Base-by-base conservation (phyloP, 2,888 invertebrate species). In the Pandemis cinnamomeana region DNA sequence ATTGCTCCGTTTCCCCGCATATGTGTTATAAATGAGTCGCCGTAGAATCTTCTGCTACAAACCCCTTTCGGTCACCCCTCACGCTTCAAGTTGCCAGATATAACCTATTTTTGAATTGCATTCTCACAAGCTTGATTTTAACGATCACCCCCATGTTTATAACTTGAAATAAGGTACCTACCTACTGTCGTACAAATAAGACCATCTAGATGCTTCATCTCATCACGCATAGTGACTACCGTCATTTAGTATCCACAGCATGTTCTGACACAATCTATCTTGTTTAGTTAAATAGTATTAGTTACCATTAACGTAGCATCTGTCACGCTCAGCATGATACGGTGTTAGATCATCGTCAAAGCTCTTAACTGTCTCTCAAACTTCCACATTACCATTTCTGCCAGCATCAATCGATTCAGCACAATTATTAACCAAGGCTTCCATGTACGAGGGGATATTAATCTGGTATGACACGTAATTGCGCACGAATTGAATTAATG, bases 401-500 rank as follows among this genome's bases (percentile, higher is more conserved):
- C 13, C 62, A 27, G 53, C 53, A 58, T 64, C 60, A 68, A 68
- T 64, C 55, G 15, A 71, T 64, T 64, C 15, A 20, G 20, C 58
- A 71, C 64, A 46, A 44, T 55, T 63, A 71, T 71, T 55, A 71
- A 20, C 27, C 51, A 62, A 11, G 11, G 48, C 36, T 58, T 36
- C 55, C 11, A 46, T 36, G 62, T 61, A 61, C 2, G 27, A 44
- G 27, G 42, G n/a, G n/a, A 53, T 64, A 71, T 71, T 71, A 71
- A 71, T 58, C 46, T 7, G 36, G 46, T 20, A 55, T 7, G 48
- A 55, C 53, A 71, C 13, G 63, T 70, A 44, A 64, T 27, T 10
- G 58, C 42, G 46, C 55, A 46, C 36, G 15, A 42, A 64, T 63
- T 58, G 64, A 64, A 71, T 71, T 58, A 36, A 71, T 15, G 63